Base-by-base conservation (phyloP, 2,888 invertebrate species). In the Mesorhabditis belari region DNA sequence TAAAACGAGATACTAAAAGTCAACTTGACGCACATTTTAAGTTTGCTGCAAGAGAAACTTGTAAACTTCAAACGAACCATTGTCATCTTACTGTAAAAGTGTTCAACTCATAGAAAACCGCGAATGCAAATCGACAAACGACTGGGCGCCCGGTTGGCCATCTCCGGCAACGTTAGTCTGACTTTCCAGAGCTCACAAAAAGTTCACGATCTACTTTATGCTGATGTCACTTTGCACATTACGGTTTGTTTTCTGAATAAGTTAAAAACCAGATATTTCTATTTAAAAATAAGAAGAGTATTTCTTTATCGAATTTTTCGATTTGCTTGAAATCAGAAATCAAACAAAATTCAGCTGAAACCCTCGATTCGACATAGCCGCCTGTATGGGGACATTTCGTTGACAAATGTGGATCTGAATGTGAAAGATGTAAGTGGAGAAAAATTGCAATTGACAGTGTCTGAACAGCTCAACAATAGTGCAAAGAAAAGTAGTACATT, bases 361-460 rank as follows among this genome's bases (percentile, higher is more conserved):
- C 79, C 79, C 12, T 67, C 74, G 4, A 71, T 79, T 49, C 61
- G 79, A 5, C 74, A 77, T 60, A 74, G 74, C 17, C 69, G 75
- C 49, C 58, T 79, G 24, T 77, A 74, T 62, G 77, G 77, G 50
- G 79, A 79, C 58, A 74, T 79, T 5, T 70, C 76, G 17, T 55
- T 79, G 57, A 76, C 77, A 6, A 76, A 72, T 51, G 76, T 79
- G n/a, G 79, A 79, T 63, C 72, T 79, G 66, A 77, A 79, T 60
- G 73, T 79, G 24, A 73, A 74, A 50, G 72, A 76, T 58, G 77
- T 77, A 25, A 58, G 62, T 58, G 21, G 3, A 58, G 23, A 58
- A 58, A 25, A 55, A n/a, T n/a, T n/a, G n/a, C n/a, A n/a, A n/a
- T n/a, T n/a, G n/a, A n/a, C n/a, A n/a, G n/a, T n/a, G 1, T 2